Percentiles rank a stretch among this genome's conserved stretches.
These are phyloP conservation scores for Cyaniris semiargus DNA, from an alignment of 2,888 invertebrate genomes.

Conservation along the genomic window DNA sequence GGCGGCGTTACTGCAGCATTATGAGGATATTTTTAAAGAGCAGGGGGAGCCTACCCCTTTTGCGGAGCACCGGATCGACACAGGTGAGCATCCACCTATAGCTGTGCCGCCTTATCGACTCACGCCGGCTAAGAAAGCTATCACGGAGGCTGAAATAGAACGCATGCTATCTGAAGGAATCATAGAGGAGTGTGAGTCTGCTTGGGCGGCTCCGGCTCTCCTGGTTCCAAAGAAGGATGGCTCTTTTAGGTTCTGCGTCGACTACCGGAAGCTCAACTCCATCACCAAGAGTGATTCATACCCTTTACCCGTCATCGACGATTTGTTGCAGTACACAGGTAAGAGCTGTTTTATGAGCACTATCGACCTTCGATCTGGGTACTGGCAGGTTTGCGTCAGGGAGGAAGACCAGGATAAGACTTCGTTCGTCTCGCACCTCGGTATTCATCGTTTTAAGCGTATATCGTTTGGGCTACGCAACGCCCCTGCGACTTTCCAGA, in stretches of 20 bases:
- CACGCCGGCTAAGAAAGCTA: no score
- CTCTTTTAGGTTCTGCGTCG: conserved; percentile 48
- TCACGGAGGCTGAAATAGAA: no score
- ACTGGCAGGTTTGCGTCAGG: conserved; percentile 49
- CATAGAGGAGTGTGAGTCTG: no score
- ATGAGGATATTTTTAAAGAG: no score
- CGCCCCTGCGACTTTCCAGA: not conserved
- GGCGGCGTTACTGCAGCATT: no score
- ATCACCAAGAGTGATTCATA: conserved; percentile 47
- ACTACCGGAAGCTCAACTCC: conserved; percentile 47
- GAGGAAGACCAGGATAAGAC: conserved; percentile 22
- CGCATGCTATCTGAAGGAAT: no score
- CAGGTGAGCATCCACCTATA: no score
- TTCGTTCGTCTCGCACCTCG: conserved; percentile 42
- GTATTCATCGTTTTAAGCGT: conserved; percentile 47
- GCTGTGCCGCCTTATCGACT: no score
- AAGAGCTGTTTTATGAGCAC: conserved; percentile 48
- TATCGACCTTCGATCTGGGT: conserved; percentile 53
- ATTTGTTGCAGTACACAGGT: conserved; percentile 51
- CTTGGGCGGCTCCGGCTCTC: not conserved
- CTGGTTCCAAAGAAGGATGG: conserved; percentile 46
- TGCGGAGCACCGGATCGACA: no score
- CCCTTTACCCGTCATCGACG: conserved; percentile 56
- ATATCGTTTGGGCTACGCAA: conserved; percentile 43
- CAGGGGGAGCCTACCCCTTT: no score